Conservation (phyloP, 2,113 vertebrate species). For the Nannobrachium achirus region DNA sequence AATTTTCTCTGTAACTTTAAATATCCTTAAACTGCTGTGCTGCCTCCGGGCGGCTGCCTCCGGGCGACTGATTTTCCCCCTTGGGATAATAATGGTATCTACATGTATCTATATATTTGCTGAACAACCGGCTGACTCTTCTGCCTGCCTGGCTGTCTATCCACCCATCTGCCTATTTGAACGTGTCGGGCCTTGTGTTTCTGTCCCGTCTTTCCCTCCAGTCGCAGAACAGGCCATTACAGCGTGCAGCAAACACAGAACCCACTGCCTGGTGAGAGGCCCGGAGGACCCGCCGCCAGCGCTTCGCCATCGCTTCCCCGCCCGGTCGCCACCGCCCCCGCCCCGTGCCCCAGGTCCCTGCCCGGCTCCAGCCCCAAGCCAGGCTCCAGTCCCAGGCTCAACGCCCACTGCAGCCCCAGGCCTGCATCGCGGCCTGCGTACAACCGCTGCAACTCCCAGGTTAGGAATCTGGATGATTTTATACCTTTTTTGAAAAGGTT, state of each 20-base stretch:
- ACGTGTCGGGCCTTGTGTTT: too few species aligned
- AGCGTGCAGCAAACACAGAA: slow-evolving; percentile 58
- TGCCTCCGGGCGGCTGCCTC: too few species aligned
- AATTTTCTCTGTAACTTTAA: too few species aligned
- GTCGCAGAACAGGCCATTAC: slow-evolving; percentile 65
- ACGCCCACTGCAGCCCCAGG: slow-evolving; percentile 26
- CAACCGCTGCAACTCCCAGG: slow-evolving; percentile 68
- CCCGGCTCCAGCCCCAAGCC: slow-evolving; percentile 50
- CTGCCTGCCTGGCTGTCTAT: not conserved
- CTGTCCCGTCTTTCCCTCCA: slow-evolving; percentile 12
- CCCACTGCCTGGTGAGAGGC: slow-evolving; percentile 32
- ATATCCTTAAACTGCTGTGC: too few species aligned
- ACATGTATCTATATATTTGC: too few species aligned
- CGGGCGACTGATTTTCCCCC: too few species aligned
- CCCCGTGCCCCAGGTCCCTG: not conserved
- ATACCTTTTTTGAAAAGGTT: too few species aligned
- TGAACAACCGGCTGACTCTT: too few species aligned
- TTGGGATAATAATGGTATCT: too few species aligned
- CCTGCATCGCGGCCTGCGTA: slow-evolving; percentile 18
- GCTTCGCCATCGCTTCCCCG: not conserved
- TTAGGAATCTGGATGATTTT: too few species aligned
- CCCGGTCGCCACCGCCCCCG: not conserved
- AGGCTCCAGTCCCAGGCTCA: slow-evolving; percentile 45
- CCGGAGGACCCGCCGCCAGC: slow-evolving; percentile 1
- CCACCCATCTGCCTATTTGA: too few species aligned